Base-by-base conservation (phyloP, 1,140 invertebrate species). In the Diuraphis noxia region DNA sequence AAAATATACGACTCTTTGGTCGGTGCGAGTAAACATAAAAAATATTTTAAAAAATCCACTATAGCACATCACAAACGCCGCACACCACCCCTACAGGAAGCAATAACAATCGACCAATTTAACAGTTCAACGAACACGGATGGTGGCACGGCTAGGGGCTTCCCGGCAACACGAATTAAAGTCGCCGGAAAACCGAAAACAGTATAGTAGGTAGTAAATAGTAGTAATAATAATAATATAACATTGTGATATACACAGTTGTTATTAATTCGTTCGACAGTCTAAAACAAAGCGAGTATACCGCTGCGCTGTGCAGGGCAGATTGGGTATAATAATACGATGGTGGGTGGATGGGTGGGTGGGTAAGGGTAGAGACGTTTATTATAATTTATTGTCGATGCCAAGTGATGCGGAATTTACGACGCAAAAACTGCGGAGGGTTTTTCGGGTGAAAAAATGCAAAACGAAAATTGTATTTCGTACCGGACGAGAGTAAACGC, bases 31-130 rank as follows among this genome's bases (percentile, higher is more conserved):
- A 36, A 43, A 40, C 40, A 19, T 41, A 63, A 41, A 41, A 38
- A 77, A 77, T 5, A 41, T 63, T 17, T n/a, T 40, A 63, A 40
- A 34, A 72, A 40, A 88, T 34, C 2, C 30, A 56, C 25, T 9
- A n/a, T n/a, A n/a, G n/a, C 1, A 13, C 30, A n/a, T n/a, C 56
- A 72, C 13, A 72, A n/a, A n/a, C n/a, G 38, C 56, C 8, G 30
- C 17, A n/a, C 40, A 72, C 17, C 77, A 81, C 89, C 89, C 34
- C 89, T n/a, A n/a, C n/a, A 91, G 89, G 89, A 91, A 82, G 77
- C 49, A 49, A 91, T 46, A 82, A 91, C 89, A 91, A 91, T 91
- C 89, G 89, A 82, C 89, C 43, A 91, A 91, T 91, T 91, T 91
- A 91, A 91, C 89, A 82, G 89, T 91, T 81, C 41, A 82, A 82